Evolutionary conservation across 2,113 vertebrate species (phyloP).

Genomic region (Fukomys damarensis): DNA sequence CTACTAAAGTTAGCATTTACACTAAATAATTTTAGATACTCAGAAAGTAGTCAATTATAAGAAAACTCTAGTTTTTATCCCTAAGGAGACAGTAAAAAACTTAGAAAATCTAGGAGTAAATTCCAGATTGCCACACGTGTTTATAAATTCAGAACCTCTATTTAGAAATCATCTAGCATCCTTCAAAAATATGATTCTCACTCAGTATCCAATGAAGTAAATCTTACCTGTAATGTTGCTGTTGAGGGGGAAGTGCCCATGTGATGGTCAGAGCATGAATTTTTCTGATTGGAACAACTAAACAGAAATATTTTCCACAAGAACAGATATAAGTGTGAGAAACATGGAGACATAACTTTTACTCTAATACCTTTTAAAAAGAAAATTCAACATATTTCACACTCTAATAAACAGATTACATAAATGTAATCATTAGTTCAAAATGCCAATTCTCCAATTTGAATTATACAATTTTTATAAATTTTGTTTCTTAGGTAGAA

Average conservation of each 20-base stretch:
- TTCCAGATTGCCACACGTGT: not conserved
- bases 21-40: constrained; percentile 53
- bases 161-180: constrained; percentile 5
- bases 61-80: constrained; percentile 33
- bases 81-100: not conserved
- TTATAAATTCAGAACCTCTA: constrained; percentile 38
- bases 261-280: constrained; percentile 96
- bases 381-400: constrained; percentile 54
- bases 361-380: constrained; percentile 7
- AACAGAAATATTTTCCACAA: constrained; percentile 80
- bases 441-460: constrained; percentile 70
- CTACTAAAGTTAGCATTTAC: constrained; percentile 25
- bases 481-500: constrained; percentile 35
- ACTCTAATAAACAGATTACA: constrained; percentile 48
- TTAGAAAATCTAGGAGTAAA: not conserved
- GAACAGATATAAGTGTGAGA: constrained; percentile 62
- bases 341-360: constrained; percentile 51
- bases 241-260: constrained; percentile 96
- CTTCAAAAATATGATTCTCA: constrained; percentile 35
- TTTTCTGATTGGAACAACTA: constrained; percentile 97
- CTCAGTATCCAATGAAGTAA: not conserved
- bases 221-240: constrained; percentile 93
- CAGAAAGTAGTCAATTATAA: constrained; percentile 27
- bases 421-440: constrained; percentile 63
- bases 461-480: constrained; percentile 34